phyloP scores from a whole-genome alignment of 2,113 vertebrate genomes.

The Chaetodon trifascialis region DNA sequence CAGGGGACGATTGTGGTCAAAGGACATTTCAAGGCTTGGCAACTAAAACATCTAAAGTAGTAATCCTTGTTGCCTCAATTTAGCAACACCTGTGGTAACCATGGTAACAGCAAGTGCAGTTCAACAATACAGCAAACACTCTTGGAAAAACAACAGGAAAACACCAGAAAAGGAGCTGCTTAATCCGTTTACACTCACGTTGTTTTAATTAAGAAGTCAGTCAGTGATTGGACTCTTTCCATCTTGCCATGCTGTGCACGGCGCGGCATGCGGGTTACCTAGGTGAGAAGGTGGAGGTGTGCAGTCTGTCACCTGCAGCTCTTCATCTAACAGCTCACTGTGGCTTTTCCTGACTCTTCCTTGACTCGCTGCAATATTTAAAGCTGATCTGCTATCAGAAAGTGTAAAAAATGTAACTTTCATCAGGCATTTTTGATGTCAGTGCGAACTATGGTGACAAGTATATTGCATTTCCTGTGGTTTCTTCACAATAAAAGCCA shows the following conservation, averaged over 20 bases:
- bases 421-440: not conserved
- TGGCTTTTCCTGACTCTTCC: not conserved
- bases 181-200: not conserved
- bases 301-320: too few relatives aligned
- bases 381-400: not conserved
- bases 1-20: not conserved
- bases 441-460: not conserved
- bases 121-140: not conserved
- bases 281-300: too few relatives aligned
- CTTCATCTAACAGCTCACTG: not conserved
- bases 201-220: not conserved
- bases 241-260: not conserved
- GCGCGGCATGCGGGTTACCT: not conserved
- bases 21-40: not conserved
- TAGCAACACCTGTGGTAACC: not conserved
- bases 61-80: not conserved
- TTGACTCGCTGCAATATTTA: not conserved
- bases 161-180: not conserved
- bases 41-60: not conserved
- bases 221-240: not conserved
- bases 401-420: not conserved
- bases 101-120: not conserved
- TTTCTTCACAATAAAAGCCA: slow-evolving; percentile 2
- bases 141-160: not conserved
- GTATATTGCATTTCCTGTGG: not conserved